Conservation (phyloP, 2,888 invertebrate genomes). For the Hypsopygia costalis region DNA sequence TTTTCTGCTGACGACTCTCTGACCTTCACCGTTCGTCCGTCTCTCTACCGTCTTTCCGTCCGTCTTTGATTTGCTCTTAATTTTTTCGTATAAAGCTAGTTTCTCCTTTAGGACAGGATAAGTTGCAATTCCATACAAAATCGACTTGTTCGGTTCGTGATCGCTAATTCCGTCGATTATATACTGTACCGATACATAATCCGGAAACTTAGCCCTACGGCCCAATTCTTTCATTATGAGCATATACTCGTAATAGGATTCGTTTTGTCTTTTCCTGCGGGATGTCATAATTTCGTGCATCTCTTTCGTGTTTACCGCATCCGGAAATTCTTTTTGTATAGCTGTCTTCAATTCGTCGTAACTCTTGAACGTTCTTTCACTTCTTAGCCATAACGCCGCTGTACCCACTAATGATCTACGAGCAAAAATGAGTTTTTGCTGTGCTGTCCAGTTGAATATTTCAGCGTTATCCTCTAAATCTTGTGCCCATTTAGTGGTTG, state of each 20-base stretch:
- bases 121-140: conserved; percentile 12
- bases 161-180: conserved; percentile 24
- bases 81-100: not conserved
- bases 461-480: conserved; percentile 24
- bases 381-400: conserved; percentile 19
- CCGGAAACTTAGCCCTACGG: conserved; percentile 19
- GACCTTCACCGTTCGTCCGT: too few relatives aligned
- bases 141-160: conserved; percentile 18
- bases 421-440: too few relatives aligned
- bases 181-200: conserved; percentile 24
- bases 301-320: conserved; percentile 14
- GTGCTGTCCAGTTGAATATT: conserved; percentile 19
- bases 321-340: conserved; percentile 19
- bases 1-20: too few relatives aligned
- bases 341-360: conserved; percentile 20
- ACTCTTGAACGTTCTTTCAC: conserved; percentile 17
- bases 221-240: conserved; percentile 24
- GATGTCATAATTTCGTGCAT: conserved; percentile 21
- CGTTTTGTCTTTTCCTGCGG: conserved; percentile 16
- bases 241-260: conserved; percentile 19
- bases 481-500: too few relatives aligned
- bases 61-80: not conserved
- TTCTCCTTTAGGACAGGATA: not conserved
- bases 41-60: too few relatives aligned
- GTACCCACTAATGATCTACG: conserved; percentile 17